Evolutionary conservation across 2,797 vertebrate genomes (phyloP).

Genomic region (Neomorphus geoffroyi): DNA sequence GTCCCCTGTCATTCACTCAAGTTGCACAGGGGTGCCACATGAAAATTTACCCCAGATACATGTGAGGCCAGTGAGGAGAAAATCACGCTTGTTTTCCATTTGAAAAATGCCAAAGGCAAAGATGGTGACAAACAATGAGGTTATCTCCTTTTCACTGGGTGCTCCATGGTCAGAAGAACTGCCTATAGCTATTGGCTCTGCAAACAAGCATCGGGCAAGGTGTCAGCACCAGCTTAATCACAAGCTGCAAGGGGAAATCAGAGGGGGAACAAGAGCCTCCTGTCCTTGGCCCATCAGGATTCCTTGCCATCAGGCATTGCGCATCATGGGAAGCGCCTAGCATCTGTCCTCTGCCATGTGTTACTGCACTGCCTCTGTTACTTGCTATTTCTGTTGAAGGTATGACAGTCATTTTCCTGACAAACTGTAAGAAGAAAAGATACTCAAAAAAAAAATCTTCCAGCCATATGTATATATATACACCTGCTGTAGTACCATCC

Average conservation of each 20-base stretch:
- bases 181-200: background rate
- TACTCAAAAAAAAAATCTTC: background rate
- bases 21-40: background rate
- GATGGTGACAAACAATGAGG: background rate
- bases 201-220: background rate
- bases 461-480: background rate
- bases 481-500: slow-evolving; percentile 29
- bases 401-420: background rate
- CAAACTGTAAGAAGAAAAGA: background rate
- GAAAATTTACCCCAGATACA: background rate
- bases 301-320: slow-evolving; percentile 9
- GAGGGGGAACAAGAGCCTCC: background rate
- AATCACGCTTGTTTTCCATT: background rate
- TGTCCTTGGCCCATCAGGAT: slow-evolving; percentile 47
- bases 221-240: slow-evolving; percentile 25
- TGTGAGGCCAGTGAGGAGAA: background rate
- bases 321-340: background rate
- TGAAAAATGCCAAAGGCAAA: background rate
- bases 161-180: background rate
- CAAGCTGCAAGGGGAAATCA: background rate
- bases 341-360: slow-evolving; percentile 54
- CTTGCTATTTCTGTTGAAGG: background rate
- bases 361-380: background rate
- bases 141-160: background rate
- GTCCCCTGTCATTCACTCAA: background rate